Percentiles rank a stretch among this genome's conserved stretches.
phyloP scores from a whole-genome alignment of 2,113 vertebrate genomes.

The Accipiter cooperii region DNA sequence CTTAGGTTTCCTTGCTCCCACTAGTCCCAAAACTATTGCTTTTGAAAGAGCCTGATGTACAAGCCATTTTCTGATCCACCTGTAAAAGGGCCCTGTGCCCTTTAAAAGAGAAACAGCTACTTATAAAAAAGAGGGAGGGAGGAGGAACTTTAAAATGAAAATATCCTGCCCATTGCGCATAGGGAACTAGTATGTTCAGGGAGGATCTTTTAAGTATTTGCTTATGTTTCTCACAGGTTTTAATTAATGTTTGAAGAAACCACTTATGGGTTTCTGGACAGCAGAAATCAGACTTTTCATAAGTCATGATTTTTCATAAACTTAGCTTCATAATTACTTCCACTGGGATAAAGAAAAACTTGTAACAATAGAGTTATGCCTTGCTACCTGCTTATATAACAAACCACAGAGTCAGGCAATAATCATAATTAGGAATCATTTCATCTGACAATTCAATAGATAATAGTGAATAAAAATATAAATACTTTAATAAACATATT shows the following conservation, averaged over 20 bases:
- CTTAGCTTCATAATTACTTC: not conserved
- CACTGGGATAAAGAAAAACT: not conserved
- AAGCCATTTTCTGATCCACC: not conserved
- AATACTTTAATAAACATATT: not conserved
- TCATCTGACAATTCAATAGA: not conserved
- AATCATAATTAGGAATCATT: not conserved
- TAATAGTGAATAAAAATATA: not conserved
- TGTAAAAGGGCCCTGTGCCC: not conserved
- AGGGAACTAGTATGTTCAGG: not conserved
- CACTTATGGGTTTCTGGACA: not conserved
- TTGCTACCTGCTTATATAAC: not conserved
- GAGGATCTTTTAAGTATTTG: not conserved
- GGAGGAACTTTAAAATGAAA: not conserved
- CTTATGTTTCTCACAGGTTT: not conserved
- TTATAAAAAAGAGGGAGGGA: not conserved
- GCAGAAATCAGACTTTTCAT: not conserved
- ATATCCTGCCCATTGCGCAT: not conserved
- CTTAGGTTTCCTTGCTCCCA: not conserved
- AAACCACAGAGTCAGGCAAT: not conserved
- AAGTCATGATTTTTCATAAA: not conserved
- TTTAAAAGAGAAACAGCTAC: not conserved
- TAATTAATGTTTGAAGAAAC: not conserved
- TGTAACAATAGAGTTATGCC: not conserved
- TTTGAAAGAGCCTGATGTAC: not conserved
- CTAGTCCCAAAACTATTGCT: not conserved